phyloP scores from a whole-genome alignment of 2,888 invertebrate species.

The Tetheella fluctuosa region DNA sequence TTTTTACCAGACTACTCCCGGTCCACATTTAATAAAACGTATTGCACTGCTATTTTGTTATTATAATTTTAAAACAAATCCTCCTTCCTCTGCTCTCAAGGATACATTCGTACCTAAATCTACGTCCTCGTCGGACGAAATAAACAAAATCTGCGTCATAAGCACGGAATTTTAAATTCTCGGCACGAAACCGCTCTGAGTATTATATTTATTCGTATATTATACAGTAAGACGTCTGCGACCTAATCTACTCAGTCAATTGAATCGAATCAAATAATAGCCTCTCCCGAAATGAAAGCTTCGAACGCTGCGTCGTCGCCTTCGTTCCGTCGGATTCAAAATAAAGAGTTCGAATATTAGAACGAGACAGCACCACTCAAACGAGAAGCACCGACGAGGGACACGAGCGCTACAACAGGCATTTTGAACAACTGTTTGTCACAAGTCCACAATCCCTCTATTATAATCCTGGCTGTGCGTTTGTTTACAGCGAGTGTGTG shows the following conservation, averaged over 20 bases:
- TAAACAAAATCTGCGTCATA: conserved; percentile 37
- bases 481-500: too few species aligned
- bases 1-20: conserved; percentile 37
- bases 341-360: background rate
- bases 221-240: conserved; percentile 72
- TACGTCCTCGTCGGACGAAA: conserved; percentile 47
- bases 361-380: conserved; percentile 34
- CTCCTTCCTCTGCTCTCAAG: conserved; percentile 30
- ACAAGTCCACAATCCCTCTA: too few species aligned
- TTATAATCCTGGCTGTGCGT: too few species aligned
- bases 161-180: conserved; percentile 47
- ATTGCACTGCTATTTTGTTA: conserved; percentile 70
- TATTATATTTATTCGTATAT: conserved; percentile 71
- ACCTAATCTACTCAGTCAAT: conserved; percentile 83
- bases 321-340: conserved; percentile 13
- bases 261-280: conserved; percentile 81
- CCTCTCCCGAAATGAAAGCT: conserved; percentile 74
- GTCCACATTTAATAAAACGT: conserved; percentile 52
- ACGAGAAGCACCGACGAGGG: conserved; percentile 38
- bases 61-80: conserved; percentile 42
- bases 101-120: conserved; percentile 45
- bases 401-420: conserved; percentile 13
- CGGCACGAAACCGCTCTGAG: conserved; percentile 53
- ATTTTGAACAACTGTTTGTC: too few species aligned
- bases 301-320: conserved; percentile 32